These are phyloP conservation scores for Amazona ochrocephala DNA, from an alignment of 2,797 vertebrate genomes.

Conservation along the genomic window DNA sequence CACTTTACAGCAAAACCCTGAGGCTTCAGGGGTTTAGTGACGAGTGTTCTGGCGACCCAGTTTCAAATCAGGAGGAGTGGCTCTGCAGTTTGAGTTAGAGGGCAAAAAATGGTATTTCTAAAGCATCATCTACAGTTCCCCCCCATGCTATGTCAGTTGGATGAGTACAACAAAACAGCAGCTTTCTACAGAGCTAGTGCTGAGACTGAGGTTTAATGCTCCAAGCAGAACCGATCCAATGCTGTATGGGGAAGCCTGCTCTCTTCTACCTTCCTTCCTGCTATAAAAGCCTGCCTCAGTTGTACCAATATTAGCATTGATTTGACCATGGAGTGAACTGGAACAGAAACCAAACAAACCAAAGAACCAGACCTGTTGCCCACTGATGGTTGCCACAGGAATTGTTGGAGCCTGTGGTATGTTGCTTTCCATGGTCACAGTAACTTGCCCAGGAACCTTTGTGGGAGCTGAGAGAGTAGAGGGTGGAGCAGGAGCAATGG, in stretches of 20 bases:
- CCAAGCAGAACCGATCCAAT: not conserved
- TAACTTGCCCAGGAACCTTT: slow-evolving; percentile 93
- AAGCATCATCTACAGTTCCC: not conserved
- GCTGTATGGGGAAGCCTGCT: not conserved
- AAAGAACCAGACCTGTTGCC: slow-evolving; percentile 87
- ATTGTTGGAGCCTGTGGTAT: slow-evolving; percentile 92
- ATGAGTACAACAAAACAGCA: not conserved
- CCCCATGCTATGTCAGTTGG: not conserved
- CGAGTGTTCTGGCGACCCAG: not conserved
- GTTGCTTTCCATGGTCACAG: slow-evolving; percentile 92
- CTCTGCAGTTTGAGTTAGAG: not conserved
- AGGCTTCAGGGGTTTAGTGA: not conserved
- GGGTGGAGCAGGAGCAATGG: slow-evolving; percentile 96
- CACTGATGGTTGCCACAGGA: slow-evolving; percentile 97
- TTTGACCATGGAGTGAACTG: not conserved
- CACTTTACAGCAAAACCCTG: not conserved
- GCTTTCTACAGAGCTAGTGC: not conserved
- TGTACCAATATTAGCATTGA: not conserved
- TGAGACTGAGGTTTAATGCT: not conserved
- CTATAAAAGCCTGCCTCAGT: not conserved
- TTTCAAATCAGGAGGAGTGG: not conserved
- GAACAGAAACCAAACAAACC: not conserved
- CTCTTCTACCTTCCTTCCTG: not conserved
- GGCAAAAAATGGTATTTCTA: not conserved
- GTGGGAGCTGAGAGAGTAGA: slow-evolving; percentile 88